Percentiles rank a stretch among this genome's conserved stretches.
Conservation (phyloP, 2,113 vertebrate species). For the Campylomormyrus tamandua region DNA sequence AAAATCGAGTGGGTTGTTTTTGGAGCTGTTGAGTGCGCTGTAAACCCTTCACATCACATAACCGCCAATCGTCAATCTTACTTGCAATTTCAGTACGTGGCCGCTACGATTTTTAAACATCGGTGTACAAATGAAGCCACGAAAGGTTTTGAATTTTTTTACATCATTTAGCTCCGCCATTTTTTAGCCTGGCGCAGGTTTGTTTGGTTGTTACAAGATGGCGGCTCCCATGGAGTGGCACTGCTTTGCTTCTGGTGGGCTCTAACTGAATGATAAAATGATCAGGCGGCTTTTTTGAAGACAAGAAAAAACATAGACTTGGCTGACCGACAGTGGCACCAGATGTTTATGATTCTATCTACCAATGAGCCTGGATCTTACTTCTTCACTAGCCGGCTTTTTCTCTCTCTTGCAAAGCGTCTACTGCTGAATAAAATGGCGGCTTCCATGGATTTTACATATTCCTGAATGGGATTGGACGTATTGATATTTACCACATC, state of each 20-base stretch:
- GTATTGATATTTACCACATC: background rate
- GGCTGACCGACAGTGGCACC: constrained; percentile 28
- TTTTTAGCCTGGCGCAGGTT: constrained; percentile 25
- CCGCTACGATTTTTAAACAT: background rate
- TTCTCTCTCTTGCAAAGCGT: constrained; percentile 31
- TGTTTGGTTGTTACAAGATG: constrained; percentile 57
- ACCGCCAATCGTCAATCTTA: background rate
- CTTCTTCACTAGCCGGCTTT: constrained; percentile 29
- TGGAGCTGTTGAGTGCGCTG: background rate
- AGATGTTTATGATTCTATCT: background rate
- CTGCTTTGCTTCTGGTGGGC: constrained; percentile 26
- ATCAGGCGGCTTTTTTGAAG: background rate
- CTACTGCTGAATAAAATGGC: constrained; percentile 51
- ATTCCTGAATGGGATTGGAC: constrained; percentile 13
- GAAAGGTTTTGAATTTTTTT: constrained; percentile 1
- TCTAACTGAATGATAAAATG: constrained; percentile 28
- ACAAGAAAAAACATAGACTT: background rate
- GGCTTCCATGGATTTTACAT: constrained; percentile 37
- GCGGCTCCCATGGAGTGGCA: constrained; percentile 52
- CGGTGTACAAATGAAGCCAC: background rate
- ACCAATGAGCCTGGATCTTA: background rate
- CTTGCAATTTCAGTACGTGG: background rate
- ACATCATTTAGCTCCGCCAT: constrained; percentile 16
- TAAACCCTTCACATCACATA: background rate
- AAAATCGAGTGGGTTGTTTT: background rate